Base-by-base conservation (phyloP, 2,113 vertebrate genomes). In the Struthio camelus region DNA sequence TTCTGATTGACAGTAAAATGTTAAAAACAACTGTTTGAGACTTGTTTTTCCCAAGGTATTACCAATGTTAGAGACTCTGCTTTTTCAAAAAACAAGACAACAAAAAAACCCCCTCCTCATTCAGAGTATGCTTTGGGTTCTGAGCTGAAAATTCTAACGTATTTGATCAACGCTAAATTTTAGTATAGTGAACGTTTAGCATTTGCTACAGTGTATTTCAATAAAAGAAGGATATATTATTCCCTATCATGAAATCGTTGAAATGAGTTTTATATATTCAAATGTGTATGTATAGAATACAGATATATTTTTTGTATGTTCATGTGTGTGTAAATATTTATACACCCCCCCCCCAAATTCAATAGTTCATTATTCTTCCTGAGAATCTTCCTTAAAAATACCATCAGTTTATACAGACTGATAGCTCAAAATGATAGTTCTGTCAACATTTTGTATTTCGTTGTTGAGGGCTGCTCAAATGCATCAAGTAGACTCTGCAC, bases 151-250 rank as follows among this genome's bases (percentile, higher is more conserved):
- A 48, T 50, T 87, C 18, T 54, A 36, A 3, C 1, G 5, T 14
- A 1, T 24, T 80, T 80, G n/a, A 59, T 50, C 23, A 36, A 27
- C 36, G 4, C 3, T 46, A 62, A 67, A 28, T 79, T 91, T 40
- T 24, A 58, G 28, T 32, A 2, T 12, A 16, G 22, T 1, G 3
- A 50, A 3, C n/a, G n/a, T n/a, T n/a, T n/a, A n/a, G n/a, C n/a
- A n/a, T n/a, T n/a, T n/a, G n/a, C n/a, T n/a, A n/a, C n/a, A n/a
- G n/a, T n/a, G n/a, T n/a, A n/a, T n/a, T n/a, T n/a, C n/a, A n/a
- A n/a, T n/a, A n/a, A 36, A 61, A 56, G 38, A 34, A 54, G 14
- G 53, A 61, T 24, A 6, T 7, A 4, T 10, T 83, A 8, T 88
- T 93, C 50, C n/a, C 15, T 36, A 0, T 5, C 6, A 2, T 36